Conservation (phyloP, 2,797 vertebrate species). For the Antennarius maculatus region DNA sequence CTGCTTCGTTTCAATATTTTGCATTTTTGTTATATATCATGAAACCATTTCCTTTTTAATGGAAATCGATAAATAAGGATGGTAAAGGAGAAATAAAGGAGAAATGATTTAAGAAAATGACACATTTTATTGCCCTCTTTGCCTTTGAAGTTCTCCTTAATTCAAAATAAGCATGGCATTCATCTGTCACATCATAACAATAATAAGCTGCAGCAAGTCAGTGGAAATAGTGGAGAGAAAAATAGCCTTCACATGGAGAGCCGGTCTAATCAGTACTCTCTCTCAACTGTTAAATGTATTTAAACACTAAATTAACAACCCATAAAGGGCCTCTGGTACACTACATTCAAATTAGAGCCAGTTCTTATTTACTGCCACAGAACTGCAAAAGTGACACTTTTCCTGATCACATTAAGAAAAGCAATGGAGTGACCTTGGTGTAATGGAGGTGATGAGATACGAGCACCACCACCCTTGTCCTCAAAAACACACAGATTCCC, state of each 20-base stretch:
- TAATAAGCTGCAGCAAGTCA: slow-evolving; percentile 71
- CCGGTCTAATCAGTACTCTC: slow-evolving; percentile 77
- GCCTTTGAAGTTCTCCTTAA: slow-evolving; percentile 58
- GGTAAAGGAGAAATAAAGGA: slow-evolving; percentile 49
- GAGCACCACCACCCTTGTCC: slow-evolving; percentile 71
- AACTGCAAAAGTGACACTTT: slow-evolving; percentile 84
- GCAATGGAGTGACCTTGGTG: slow-evolving; percentile 77
- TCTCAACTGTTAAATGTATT: slow-evolving; percentile 85
- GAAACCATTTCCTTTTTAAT: background rate
- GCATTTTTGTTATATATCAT: background rate
- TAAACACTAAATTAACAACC: slow-evolving; percentile 84
- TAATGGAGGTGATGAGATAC: slow-evolving; percentile 79
- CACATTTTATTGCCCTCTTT: slow-evolving; percentile 44
- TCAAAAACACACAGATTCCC: slow-evolving; percentile 72
- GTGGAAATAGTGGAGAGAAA: slow-evolving; percentile 63
- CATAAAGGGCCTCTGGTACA: slow-evolving; percentile 83
- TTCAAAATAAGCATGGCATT: slow-evolving; percentile 56
- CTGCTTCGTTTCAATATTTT: too few species aligned
- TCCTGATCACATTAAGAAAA: slow-evolving; percentile 83
- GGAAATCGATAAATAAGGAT: slow-evolving; percentile 22
- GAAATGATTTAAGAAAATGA: slow-evolving; percentile 40
- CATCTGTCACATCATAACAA: slow-evolving; percentile 73
- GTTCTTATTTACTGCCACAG: slow-evolving; percentile 82
- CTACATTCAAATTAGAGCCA: slow-evolving; percentile 81
- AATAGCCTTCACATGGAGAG: slow-evolving; percentile 67